A percentile compares a stretch with the other conserved stretches of the same genome.
Conservation (phyloP, 2,797 vertebrate species). For the Avahi laniger region DNA sequence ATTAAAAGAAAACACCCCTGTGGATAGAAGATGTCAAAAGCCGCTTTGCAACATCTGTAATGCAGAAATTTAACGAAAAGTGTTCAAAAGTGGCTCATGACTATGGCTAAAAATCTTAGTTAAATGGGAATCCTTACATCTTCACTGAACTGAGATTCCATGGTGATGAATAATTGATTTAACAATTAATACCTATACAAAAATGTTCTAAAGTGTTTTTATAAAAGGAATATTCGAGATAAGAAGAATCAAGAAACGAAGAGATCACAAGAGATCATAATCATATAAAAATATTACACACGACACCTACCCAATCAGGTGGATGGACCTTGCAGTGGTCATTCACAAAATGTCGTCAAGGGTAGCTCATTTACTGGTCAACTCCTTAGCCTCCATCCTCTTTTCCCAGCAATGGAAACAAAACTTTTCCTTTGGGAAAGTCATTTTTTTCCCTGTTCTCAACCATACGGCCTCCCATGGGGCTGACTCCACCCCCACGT, state of each 20-base stretch:
- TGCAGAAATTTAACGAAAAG: not conserved
- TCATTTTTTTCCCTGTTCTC: not conserved
- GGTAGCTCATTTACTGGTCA: fast-evolving
- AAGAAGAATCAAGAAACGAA: not conserved
- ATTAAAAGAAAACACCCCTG: not conserved
- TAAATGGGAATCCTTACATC: not conserved
- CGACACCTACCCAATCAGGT: not conserved
- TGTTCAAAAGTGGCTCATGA: not conserved
- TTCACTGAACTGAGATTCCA: not conserved
- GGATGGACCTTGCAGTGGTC: too few species aligned
- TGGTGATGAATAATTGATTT: not conserved
- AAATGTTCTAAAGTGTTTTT: not conserved
- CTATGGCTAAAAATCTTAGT: not conserved
- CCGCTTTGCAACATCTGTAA: not conserved
- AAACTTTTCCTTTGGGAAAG: not conserved
- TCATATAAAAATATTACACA: not conserved
- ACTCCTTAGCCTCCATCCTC: not conserved
- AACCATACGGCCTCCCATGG: not conserved
- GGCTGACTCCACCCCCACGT: not conserved
- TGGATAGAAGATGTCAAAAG: not conserved
- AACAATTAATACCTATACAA: not conserved
- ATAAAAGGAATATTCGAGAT: not conserved
- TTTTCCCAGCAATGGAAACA: not conserved
- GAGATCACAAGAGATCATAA: not conserved
- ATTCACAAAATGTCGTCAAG: not conserved